These are phyloP conservation scores for Solenodon paradoxus DNA, from an alignment of 2,113 vertebrate species.

Conservation along the genomic window DNA sequence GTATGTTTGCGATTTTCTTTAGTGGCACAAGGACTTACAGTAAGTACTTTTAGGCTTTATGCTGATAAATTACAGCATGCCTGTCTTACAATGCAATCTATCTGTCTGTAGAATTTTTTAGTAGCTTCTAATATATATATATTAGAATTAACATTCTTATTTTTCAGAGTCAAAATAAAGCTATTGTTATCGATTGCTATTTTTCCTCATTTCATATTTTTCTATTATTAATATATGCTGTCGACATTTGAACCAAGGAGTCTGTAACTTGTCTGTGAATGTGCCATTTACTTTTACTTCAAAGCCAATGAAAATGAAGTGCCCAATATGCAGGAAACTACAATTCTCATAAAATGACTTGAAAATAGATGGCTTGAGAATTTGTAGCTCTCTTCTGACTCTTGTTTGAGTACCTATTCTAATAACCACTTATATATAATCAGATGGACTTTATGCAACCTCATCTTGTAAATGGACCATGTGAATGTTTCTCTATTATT, in stretches of 20 bases:
- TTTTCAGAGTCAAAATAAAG: slow-evolving; percentile 47
- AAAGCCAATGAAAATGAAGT: slow-evolving; percentile 70
- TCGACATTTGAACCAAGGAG: slow-evolving; percentile 54
- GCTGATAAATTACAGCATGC: slow-evolving; percentile 68
- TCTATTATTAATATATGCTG: slow-evolving; percentile 40
- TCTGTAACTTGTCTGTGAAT: slow-evolving; percentile 61
- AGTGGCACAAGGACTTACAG: neutral
- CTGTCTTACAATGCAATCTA: slow-evolving; percentile 60
- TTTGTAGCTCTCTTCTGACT: slow-evolving; percentile 66
- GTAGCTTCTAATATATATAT: slow-evolving; percentile 62
- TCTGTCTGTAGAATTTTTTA: slow-evolving; percentile 72
- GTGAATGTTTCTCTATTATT: slow-evolving; percentile 76
- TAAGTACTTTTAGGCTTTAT: slow-evolving; percentile 59
- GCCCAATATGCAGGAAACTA: slow-evolving; percentile 63
- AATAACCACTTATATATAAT: slow-evolving; percentile 80
- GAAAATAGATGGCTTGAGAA: slow-evolving; percentile 66
- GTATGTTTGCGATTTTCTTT: slow-evolving; percentile 54
- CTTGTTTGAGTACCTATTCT: slow-evolving; percentile 71
- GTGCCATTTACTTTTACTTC: slow-evolving; percentile 57
- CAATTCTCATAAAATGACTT: slow-evolving; percentile 68
- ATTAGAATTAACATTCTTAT: slow-evolving; percentile 67
- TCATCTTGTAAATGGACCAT: slow-evolving; percentile 78
- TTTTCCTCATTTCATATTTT: slow-evolving; percentile 70
- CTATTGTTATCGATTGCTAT: slow-evolving; percentile 66
- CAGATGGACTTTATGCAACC: slow-evolving; percentile 79